These are phyloP conservation scores for Dyspetes luteomarginatus DNA, from an alignment of 2,888 invertebrate genomes.

Conservation along the genomic window DNA sequence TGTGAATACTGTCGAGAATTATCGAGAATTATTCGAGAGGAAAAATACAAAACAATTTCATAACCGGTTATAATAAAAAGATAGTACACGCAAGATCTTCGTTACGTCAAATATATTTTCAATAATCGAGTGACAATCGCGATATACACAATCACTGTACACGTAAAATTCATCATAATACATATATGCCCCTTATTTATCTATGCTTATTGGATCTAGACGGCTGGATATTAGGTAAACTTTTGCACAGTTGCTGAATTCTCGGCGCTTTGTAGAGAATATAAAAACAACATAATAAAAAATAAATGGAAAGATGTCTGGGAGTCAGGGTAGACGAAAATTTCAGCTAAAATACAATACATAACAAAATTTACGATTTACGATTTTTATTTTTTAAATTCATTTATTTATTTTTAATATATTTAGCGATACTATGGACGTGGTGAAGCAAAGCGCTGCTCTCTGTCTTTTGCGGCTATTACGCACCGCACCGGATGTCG, in stretches of 20 bases:
- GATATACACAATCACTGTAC: constrained; percentile 41
- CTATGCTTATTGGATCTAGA: constrained; percentile 70
- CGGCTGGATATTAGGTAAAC: constrained; percentile 73
- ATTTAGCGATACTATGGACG: constrained; percentile 97
- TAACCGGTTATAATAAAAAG: too few relatives aligned
- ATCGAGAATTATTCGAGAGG: too few relatives aligned
- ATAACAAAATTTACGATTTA: neutral
- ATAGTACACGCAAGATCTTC: too few relatives aligned
- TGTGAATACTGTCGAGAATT: too few relatives aligned
- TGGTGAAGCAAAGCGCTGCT: constrained; percentile 99
- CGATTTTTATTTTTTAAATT: neutral
- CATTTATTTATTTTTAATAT: neutral
- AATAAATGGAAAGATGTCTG: constrained; percentile 23
- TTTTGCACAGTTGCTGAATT: constrained; percentile 50
- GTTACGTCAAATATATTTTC: too few relatives aligned
- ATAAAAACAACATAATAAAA: constrained; percentile 5
- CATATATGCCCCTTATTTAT: constrained; percentile 50
- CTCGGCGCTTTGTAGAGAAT: constrained; percentile 48
- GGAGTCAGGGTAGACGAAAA: constrained; percentile 52
- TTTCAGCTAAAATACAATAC: neutral
- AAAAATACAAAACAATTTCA: too few relatives aligned
- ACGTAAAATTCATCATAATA: constrained; percentile 54
- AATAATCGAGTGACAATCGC: neutral
- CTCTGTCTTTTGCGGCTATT: constrained; percentile 96
- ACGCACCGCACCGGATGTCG: constrained; percentile 97